A percentile compares a stretch with the other conserved stretches of the same genome.
Conservation (phyloP, 2,888 invertebrate species). For the Orthosia gothica region DNA sequence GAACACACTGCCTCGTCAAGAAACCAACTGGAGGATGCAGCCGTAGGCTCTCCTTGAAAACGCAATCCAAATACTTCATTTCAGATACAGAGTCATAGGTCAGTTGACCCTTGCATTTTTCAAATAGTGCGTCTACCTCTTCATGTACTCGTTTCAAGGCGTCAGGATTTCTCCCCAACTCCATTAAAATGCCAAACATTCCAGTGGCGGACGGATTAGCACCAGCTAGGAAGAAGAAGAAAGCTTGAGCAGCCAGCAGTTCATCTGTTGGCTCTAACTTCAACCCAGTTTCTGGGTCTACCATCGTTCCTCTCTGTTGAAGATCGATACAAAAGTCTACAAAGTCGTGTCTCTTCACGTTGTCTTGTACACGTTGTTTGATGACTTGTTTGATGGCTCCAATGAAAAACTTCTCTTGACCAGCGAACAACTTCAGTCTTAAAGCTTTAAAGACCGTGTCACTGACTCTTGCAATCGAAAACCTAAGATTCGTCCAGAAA, state of each 20-base stretch:
- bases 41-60: conserved; percentile 75
- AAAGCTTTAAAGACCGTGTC: conserved; percentile 67
- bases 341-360: conserved; percentile 79
- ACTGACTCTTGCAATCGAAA: conserved; percentile 62
- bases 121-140: conserved; percentile 51
- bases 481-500: conserved; percentile 67
- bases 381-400: conserved; percentile 79
- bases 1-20: conserved; percentile 72
- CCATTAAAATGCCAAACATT: conserved; percentile 71
- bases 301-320: conserved; percentile 76
- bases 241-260: conserved; percentile 63
- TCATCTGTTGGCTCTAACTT: conserved; percentile 80
- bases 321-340: conserved; percentile 79
- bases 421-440: conserved; percentile 73
- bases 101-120: conserved; percentile 44
- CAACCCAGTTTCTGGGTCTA: conserved; percentile 73
- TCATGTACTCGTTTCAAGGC: conserved; percentile 66
- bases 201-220: conserved; percentile 74
- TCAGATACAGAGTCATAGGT: conserved; percentile 68
- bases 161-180: conserved; percentile 77
- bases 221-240: conserved; percentile 74
- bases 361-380: conserved; percentile 72
- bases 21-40: conserved; percentile 79
- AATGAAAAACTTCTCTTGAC: conserved; percentile 78
- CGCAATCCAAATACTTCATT: conserved; percentile 79